Base-by-base conservation (phyloP, 2,113 vertebrate genomes). In the Colistium nudipinnis region DNA sequence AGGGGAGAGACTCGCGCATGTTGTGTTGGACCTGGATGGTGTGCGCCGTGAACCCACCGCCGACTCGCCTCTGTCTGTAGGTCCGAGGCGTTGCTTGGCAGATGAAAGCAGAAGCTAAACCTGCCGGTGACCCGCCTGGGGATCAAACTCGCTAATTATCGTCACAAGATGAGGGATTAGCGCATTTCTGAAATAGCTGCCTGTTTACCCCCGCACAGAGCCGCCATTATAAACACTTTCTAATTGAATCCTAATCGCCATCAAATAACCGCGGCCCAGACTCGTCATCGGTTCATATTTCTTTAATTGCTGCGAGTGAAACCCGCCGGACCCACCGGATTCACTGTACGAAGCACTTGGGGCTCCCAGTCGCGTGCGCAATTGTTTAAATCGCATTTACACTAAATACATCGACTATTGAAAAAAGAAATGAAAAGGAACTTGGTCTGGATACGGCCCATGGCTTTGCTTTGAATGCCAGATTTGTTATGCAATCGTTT, bases 211-310 rank as follows among this genome's bases (percentile, higher is more conserved):
- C 92, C 89, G 86, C 86, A 86, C 92, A 95, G 94, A 90, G 88
- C 91, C 80, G 70, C 93, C 85, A 85, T 93, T 93, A 95, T 97
- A 98, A 98, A 96, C 95, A 93, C 95, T 95, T 98, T 96, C 94
- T 98, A 98, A 99, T 99, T 96, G 96, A 98, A 95, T 96, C 96
- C 93, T 98, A 98, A 98, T 98, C 95, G 93, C 94, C 92, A 94
- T 96, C 94, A 89, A 96, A 99, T 98, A 95, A 95, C 95, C 89
- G 89, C 92, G 88, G 94, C 89, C 91, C 94, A 93, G 89, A 90
- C 93, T 95, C 93, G 83, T 90, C 93, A 92, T 92, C 93, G 89
- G 91, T 95, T 96, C 93, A 96, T 95, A 94, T 94, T 95, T 95
- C 92, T 95, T 94, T 96, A 95, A 96, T 95, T 96, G 94, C 93